These are phyloP conservation scores for Drosophila antonietae DNA, from an alignment of 2,888 invertebrate genomes.

Conservation along the genomic window DNA sequence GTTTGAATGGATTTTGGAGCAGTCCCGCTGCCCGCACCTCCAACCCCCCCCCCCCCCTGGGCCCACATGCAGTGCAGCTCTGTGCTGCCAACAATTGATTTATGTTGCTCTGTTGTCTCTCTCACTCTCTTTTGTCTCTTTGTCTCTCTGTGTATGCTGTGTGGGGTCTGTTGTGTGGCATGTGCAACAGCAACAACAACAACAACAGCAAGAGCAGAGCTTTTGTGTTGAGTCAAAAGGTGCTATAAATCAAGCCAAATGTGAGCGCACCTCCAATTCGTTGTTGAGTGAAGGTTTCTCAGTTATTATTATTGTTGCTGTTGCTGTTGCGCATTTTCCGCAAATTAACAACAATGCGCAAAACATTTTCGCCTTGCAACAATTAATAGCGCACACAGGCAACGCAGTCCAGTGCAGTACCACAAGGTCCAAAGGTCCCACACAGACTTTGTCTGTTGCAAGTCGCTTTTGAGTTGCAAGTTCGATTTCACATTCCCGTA, in stretches of 20 bases:
- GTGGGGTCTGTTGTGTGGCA: conserved; percentile 68
- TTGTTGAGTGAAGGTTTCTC: conserved; percentile 39
- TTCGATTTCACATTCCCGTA: conserved; percentile 81
- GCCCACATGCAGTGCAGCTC: neutral
- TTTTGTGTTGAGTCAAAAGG: conserved; percentile 77
- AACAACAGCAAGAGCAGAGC: conserved; percentile 61
- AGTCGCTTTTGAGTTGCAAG: conserved; percentile 57
- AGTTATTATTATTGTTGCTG: conserved; percentile 18
- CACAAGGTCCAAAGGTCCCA: conserved; percentile 35
- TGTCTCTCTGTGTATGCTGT: conserved; percentile 41
- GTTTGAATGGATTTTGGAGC: conserved; percentile 76
- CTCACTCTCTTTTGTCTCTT: neutral
- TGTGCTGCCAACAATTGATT: conserved; percentile 70
- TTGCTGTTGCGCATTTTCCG: conserved; percentile 44
- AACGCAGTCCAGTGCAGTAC: conserved; percentile 28
- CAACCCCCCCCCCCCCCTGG: neutral
- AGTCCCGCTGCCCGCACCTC: neutral
- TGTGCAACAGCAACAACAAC: conserved; percentile 64
- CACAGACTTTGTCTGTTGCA: conserved; percentile 12
- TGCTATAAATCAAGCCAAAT: conserved; percentile 75
- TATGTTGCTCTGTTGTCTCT: conserved; percentile 58
- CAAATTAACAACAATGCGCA: conserved; percentile 74
- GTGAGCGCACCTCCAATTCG: conserved; percentile 67
- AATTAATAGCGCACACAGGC: conserved; percentile 67
- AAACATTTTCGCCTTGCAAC: conserved; percentile 73